Evolutionary conservation across 2,888 invertebrate species (phyloP).

Genomic region (Bugulina stolonifera): DNA sequence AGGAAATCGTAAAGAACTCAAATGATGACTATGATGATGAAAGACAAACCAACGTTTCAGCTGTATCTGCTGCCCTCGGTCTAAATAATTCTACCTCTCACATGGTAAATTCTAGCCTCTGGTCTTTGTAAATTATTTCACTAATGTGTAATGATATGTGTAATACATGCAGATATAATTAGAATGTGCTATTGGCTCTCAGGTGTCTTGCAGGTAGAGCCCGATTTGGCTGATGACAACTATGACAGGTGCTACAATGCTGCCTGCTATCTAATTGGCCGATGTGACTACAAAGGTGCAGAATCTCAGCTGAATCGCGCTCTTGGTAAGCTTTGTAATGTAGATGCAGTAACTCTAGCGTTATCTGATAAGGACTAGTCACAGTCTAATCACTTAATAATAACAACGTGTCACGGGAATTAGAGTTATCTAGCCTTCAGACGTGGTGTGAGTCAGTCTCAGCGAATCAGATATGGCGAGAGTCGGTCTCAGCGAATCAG

Average conservation of each 20-base stretch:
- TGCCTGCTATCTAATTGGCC: conserved; percentile 73
- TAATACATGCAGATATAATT: too few species aligned
- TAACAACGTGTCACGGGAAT: too few species aligned
- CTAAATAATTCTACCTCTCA: neutral
- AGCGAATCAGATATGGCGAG: too few species aligned
- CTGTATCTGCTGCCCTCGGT: conserved; percentile 74
- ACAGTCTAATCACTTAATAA: too few species aligned
- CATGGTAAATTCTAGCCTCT: neutral
- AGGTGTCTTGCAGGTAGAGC: conserved; percentile 26
- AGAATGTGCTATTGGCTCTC: too few species aligned
- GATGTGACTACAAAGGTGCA: conserved; percentile 67
- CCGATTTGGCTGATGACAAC: conserved; percentile 63
- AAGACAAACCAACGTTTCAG: conserved; percentile 85
- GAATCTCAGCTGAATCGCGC: conserved; percentile 73
- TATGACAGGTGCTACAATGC: conserved; percentile 89
- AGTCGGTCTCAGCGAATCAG: too few species aligned
- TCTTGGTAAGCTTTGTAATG: conserved; percentile 63
- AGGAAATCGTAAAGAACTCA: conserved; percentile 77
- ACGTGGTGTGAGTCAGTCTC: too few species aligned
- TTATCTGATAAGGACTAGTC: too few species aligned
- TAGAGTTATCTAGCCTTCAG: too few species aligned
- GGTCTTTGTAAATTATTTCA: too few species aligned
- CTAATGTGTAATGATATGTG: too few species aligned
- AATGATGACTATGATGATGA: conserved; percentile 91
- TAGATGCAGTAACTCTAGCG: too few species aligned